Evolutionary conservation across 2,888 invertebrate genomes (phyloP).

Genomic region (Lycocerus yunnanus): DNA sequence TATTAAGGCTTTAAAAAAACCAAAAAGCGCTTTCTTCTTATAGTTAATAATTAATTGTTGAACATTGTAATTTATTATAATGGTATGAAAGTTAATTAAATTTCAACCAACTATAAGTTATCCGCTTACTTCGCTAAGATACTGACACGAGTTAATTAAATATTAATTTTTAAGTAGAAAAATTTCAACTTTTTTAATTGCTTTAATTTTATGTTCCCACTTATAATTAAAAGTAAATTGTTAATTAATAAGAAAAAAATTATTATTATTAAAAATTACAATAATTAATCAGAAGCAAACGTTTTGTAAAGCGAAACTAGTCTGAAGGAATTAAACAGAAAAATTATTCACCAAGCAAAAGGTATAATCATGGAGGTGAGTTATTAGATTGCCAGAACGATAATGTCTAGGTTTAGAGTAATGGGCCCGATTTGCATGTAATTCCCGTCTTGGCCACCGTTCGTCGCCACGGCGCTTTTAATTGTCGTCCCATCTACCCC

Average conservation of each 20-base stretch:
- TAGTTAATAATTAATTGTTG: background rate
- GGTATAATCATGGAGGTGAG: slow-evolving; percentile 34
- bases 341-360: slow-evolving; percentile 35
- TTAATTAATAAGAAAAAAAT: background rate
- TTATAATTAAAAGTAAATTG: background rate
- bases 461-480: slow-evolving; percentile 48
- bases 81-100: background rate
- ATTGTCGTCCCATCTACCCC: slow-evolving; percentile 42
- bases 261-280: slow-evolving; percentile 14
- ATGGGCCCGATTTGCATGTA: slow-evolving; percentile 42
- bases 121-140: background rate
- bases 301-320: slow-evolving; percentile 26
- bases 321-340: slow-evolving; percentile 32
- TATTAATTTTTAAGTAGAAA: background rate
- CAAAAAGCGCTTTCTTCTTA: background rate
- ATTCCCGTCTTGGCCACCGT: slow-evolving; percentile 41
- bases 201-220: background rate
- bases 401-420: slow-evolving; percentile 35
- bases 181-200: background rate
- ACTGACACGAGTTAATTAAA: background rate
- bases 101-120: background rate
- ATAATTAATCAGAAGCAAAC: slow-evolving; percentile 23
- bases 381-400: slow-evolving; percentile 38
- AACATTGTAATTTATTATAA: background rate
- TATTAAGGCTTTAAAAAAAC: background rate